Conservation (phyloP, 2,888 invertebrate species). For the Carpatolechia fugitivella region DNA sequence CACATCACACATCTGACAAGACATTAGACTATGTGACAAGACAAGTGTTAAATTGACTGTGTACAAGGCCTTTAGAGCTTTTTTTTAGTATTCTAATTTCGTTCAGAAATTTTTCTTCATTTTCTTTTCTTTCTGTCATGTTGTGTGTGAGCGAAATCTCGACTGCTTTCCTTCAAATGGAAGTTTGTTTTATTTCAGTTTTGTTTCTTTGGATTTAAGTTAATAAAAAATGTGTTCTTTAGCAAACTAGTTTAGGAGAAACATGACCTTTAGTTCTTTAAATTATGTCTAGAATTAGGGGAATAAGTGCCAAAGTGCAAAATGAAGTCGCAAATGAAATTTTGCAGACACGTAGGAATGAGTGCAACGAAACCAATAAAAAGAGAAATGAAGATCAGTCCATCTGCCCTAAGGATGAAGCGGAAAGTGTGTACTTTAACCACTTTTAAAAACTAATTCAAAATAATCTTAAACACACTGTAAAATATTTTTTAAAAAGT, state of each 20-base stretch:
- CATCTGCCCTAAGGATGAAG: slow-evolving; percentile 50
- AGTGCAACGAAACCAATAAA: slow-evolving; percentile 44
- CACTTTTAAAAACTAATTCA: background rate
- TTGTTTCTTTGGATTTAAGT: background rate
- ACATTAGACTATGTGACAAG: background rate
- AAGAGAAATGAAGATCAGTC: slow-evolving; percentile 47
- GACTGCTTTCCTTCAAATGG: background rate
- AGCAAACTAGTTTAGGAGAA: background rate
- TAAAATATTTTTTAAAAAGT: background rate
- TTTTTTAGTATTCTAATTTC: background rate
- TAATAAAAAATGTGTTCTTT: background rate
- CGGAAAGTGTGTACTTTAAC: slow-evolving; percentile 59
- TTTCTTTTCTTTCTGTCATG: background rate
- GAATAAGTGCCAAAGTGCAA: slow-evolving; percentile 57
- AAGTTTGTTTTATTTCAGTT: background rate
- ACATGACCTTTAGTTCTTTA: background rate
- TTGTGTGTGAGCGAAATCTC: background rate
- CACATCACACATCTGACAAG: too few species aligned
- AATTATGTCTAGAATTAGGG: slow-evolving; percentile 64
- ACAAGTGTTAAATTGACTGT: background rate
- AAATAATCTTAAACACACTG: too few species aligned
- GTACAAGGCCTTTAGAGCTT: background rate
- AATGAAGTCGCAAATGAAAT: slow-evolving; percentile 36
- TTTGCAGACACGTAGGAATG: slow-evolving; percentile 47
- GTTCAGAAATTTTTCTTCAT: background rate